Conservation (phyloP, 2,888 invertebrate species). For the Ganaspis brasiliensis region DNA sequence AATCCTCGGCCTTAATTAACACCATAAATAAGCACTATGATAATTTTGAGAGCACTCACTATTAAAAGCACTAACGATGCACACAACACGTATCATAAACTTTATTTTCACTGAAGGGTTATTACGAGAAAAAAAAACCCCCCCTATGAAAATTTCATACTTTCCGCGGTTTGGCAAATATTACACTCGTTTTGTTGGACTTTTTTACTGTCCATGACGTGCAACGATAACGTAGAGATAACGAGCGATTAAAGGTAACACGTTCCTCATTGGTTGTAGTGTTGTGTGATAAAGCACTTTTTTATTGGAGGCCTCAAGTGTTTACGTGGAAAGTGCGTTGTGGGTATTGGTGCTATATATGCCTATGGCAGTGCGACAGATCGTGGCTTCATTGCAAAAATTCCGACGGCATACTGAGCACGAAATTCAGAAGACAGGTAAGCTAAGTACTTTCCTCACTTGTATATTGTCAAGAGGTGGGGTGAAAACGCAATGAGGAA, state of each 20-base stretch:
- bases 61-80: too few relatives aligned
- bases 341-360: not conserved
- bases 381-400: constrained; percentile 62
- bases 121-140: not conserved
- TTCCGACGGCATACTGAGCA: constrained; percentile 60
- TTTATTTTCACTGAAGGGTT: not conserved
- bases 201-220: constrained; percentile 5
- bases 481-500: constrained; percentile 18
- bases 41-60: too few relatives aligned
- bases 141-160: constrained; percentile 9
- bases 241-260: constrained; percentile 19
- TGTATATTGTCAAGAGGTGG: constrained; percentile 1
- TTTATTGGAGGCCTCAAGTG: not conserved
- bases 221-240: constrained; percentile 16
- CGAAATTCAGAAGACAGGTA: constrained; percentile 68
- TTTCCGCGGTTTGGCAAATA: not conserved
- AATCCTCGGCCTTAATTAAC: too few relatives aligned
- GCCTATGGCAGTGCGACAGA: constrained; percentile 22
- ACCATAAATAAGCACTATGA: too few relatives aligned
- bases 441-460: constrained; percentile 52
- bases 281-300: constrained; percentile 12
- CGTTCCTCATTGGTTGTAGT: not conserved
- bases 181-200: constrained; percentile 17
- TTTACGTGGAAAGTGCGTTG: constrained; percentile 2
- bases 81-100: not conserved